These are phyloP conservation scores for Rallus limicola DNA, from an alignment of 2,113 vertebrate species.

Conservation along the genomic window DNA sequence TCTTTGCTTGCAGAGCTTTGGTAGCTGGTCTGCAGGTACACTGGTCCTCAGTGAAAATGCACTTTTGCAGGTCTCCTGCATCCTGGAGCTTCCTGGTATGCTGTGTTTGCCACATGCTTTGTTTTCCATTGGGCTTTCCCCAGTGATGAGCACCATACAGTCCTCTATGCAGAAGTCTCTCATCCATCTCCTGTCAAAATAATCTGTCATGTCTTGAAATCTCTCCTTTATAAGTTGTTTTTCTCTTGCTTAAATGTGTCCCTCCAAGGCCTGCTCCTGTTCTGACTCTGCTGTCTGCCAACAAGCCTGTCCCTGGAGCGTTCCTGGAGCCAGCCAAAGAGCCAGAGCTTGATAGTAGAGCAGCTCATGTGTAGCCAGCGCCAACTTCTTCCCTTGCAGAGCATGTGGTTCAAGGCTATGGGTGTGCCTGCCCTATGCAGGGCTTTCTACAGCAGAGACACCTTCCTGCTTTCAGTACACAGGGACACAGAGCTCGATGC, in stretches of 20 bases:
- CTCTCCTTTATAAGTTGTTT: neutral
- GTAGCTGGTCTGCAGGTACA: neutral
- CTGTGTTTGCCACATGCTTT: neutral
- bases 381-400: neutral
- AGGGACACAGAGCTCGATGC: neutral
- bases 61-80: neutral
- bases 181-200: neutral
- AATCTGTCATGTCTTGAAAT: neutral
- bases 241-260: neutral
- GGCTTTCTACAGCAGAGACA: neutral
- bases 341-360: neutral
- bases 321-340: neutral
- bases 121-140: neutral
- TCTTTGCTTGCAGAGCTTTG: neutral
- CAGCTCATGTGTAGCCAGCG: rapidly evolving
- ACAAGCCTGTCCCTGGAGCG: neutral
- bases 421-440: neutral
- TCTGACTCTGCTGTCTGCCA: neutral
- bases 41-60: neutral
- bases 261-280: neutral
- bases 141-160: rapidly evolving
- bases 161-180: neutral
- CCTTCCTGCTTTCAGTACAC: neutral
- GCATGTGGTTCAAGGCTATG: neutral
- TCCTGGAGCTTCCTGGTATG: neutral